These are phyloP conservation scores for Campopleginae sp. DNA, from an alignment of 2,888 invertebrate genomes.

Conservation along the genomic window DNA sequence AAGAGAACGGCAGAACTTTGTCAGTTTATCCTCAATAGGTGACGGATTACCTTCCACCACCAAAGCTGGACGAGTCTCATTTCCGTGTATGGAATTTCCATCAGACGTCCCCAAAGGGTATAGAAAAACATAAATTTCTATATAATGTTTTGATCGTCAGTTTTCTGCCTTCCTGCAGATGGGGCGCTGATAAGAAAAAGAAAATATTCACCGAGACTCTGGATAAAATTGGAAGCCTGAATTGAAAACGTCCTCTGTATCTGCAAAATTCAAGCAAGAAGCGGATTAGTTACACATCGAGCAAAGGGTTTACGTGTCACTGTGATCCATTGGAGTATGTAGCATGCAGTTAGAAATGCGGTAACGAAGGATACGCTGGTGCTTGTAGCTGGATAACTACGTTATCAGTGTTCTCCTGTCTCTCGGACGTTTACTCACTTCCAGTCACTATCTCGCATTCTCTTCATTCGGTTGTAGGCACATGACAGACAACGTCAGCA, in stretches of 20 bases:
- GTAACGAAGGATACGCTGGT: conserved; percentile 17
- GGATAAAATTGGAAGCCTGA: conserved; percentile 6
- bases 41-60: neutral
- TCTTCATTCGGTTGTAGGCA: neutral
- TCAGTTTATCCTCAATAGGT: neutral
- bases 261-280: conserved; percentile 51
- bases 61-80: neutral
- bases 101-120: neutral
- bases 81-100: neutral
- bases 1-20: neutral
- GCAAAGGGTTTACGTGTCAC: conserved; percentile 61
- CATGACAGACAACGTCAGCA: conserved; percentile 1
- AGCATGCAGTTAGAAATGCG: neutral
- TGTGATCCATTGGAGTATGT: neutral
- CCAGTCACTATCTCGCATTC: neutral
- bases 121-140: neutral
- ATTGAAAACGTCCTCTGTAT: conserved; percentile 69
- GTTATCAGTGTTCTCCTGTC: conserved; percentile 71
- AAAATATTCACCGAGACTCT: too few relatives aligned
- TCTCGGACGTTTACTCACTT: neutral
- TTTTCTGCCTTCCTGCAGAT: neutral
- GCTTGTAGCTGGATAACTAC: conserved; percentile 74
- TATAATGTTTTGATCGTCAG: neutral
- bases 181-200: too few relatives aligned
- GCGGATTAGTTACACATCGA: conserved; percentile 77